Evolutionary conservation across 35 echinoderm and acorn worm genomes (phyloP).

Genomic region (Nesometra sesokonis): DNA sequence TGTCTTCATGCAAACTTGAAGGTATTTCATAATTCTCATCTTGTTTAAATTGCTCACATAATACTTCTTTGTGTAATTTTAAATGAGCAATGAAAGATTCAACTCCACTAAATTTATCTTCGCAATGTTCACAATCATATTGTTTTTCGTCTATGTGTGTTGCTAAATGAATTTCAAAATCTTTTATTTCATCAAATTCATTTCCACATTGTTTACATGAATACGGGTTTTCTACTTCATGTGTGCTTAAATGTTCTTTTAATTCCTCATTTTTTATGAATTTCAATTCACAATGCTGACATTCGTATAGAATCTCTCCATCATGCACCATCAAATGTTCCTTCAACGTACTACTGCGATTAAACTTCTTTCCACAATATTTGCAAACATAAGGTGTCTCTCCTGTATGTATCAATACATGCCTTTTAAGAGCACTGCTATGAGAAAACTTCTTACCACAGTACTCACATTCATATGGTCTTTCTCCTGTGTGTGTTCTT

Average conservation of each 20-base stretch:
- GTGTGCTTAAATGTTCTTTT: background rate
- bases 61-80: background rate
- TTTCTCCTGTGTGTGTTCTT: background rate
- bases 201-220: no score
- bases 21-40: background rate
- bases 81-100: background rate
- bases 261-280: background rate
- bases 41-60: background rate
- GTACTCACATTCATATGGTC: constrained; percentile 1
- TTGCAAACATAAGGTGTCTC: background rate
- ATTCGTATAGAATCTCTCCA: background rate
- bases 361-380: background rate
- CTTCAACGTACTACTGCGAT: background rate
- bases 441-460: background rate
- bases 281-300: background rate
- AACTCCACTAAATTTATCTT: background rate
- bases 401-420: background rate
- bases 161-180: background rate
- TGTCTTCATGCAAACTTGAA: background rate
- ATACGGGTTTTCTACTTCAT: background rate
- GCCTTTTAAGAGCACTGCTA: background rate
- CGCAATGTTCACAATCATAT: background rate
- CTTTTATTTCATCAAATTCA: no score
- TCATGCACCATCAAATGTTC: background rate
- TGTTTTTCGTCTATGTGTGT: background rate